Evolutionary conservation across 2,888 invertebrate genomes (phyloP), one percentile per base, ranked within the genome.

Genomic region (Eremobia ochroleuca): DNA sequence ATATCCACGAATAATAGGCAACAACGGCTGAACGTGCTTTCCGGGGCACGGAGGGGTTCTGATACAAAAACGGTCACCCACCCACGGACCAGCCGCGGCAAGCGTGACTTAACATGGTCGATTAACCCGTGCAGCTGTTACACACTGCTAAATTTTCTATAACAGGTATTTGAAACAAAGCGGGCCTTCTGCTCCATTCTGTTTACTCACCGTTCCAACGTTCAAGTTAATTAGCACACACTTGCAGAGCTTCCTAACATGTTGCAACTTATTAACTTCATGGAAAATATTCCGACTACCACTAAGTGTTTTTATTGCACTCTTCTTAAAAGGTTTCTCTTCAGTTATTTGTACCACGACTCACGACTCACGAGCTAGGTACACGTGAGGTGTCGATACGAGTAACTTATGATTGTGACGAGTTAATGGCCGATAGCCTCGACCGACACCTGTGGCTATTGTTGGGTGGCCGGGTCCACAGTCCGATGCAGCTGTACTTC

Each of bases 191-290:
- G 49, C 52, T 0, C 1, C 15, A 11, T 0, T 0, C 40, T 13
- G 15, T 28, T 1, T 8, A 5, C 15, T 15, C 25, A 4, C 31
- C 40, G 34, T 15, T 40, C 9, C 18, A 34, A 61, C 68, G 59
- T 68, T 75, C 43, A n/a, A 82, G 65, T 73, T 83, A 85, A 85
- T 82, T 72, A 82, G 76, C 72, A 69, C 25, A 46, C 69, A 52
- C 34, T 43, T 31, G 31, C 65, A 43, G 68, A 49, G 85, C 71
- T 76, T 75, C 74, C 61, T 52, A n/a, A 75, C 81, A 49, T n/a
- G 64, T n/a, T 72, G 71, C 46, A 40, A 72, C 55, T 58, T 75
- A 81, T 75, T 81, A 75, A 61, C 31, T 75, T 49, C 31, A 31
- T 59, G n/a, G 37, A 61, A 61, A 28, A 37, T 4, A 68, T 40